Percentiles rank a stretch among this genome's conserved stretches.
Evolutionary conservation across 2,113 vertebrate genomes (phyloP).

Genomic region (Vidua chalybeata): DNA sequence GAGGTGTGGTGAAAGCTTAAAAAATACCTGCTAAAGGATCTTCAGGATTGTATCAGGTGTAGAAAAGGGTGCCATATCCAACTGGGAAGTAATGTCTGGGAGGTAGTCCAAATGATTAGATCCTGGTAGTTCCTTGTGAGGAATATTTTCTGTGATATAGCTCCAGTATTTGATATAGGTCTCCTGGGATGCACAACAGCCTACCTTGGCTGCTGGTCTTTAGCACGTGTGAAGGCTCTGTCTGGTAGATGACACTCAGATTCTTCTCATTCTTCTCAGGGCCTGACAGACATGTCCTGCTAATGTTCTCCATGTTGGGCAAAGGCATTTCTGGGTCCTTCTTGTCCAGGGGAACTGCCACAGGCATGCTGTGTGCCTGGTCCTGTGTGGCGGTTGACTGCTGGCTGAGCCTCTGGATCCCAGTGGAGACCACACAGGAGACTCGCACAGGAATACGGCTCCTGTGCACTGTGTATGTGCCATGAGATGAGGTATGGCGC

Average conservation of each 20-base stretch:
- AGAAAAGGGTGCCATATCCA: no score
- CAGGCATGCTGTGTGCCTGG: neutral
- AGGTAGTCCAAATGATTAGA: no score
- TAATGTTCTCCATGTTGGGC: neutral
- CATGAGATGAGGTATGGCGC: accelerated
- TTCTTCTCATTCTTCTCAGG: neutral
- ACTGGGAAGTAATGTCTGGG: no score
- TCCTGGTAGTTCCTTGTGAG: no score
- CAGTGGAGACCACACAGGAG: accelerated
- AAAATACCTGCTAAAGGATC: neutral
- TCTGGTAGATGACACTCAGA: neutral
- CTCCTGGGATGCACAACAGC: accelerated
- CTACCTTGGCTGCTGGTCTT: no score
- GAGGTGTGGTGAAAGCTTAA: neutral
- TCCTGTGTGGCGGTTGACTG: neutral
- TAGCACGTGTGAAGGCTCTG: neutral
- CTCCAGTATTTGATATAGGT: neutral
- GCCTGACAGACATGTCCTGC: accelerated
- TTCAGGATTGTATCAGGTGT: neutral
- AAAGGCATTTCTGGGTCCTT: neutral
- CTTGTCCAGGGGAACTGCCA: neutral
- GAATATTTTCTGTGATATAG: neutral
- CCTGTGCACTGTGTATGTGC: neutral
- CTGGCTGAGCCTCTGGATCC: neutral
- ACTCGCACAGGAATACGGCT: accelerated